These are phyloP conservation scores for Pseudoatta argentina DNA, from an alignment of 1,140 invertebrate genomes.

Conservation along the genomic window DNA sequence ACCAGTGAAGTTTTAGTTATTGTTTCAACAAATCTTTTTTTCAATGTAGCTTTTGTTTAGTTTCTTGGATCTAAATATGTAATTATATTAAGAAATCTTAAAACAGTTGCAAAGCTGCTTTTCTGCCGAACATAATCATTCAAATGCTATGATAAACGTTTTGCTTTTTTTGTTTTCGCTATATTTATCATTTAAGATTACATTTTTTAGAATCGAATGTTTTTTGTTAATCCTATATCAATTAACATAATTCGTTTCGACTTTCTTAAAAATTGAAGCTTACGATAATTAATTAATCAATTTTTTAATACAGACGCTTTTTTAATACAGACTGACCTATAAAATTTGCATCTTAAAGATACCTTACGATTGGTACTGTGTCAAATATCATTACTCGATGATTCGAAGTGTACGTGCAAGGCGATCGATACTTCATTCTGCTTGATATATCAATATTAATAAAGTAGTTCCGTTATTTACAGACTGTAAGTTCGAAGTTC, in stretches of 20 bases:
- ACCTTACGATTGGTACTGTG: conserved; percentile 40
- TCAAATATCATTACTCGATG: not conserved
- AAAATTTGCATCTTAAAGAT: conserved; percentile 14
- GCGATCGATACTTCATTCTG: conserved; percentile 26
- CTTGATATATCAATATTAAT: not conserved
- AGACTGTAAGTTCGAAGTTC: not conserved
- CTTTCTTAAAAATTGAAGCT: not conserved
- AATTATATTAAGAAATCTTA: too few relatives aligned
- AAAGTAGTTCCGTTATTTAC: conserved; percentile 10
- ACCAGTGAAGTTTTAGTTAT: too few relatives aligned
- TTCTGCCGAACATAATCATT: too few relatives aligned
- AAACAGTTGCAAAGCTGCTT: too few relatives aligned
- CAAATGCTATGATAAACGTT: not conserved
- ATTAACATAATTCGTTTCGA: not conserved
- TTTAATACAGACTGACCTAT: not conserved
- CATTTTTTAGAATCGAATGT: not conserved
- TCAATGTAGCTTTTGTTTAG: too few relatives aligned
- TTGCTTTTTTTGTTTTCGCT: not conserved
- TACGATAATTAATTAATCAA: not conserved
- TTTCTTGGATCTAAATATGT: too few relatives aligned
- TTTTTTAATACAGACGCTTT: too few relatives aligned
- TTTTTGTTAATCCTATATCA: not conserved
- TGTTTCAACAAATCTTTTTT: too few relatives aligned
- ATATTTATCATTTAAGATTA: not conserved
- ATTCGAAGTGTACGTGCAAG: conserved; percentile 8